These are phyloP conservation scores for Semotilus atromaculatus DNA, from an alignment of 2,797 vertebrate genomes.

Conservation along the genomic window DNA sequence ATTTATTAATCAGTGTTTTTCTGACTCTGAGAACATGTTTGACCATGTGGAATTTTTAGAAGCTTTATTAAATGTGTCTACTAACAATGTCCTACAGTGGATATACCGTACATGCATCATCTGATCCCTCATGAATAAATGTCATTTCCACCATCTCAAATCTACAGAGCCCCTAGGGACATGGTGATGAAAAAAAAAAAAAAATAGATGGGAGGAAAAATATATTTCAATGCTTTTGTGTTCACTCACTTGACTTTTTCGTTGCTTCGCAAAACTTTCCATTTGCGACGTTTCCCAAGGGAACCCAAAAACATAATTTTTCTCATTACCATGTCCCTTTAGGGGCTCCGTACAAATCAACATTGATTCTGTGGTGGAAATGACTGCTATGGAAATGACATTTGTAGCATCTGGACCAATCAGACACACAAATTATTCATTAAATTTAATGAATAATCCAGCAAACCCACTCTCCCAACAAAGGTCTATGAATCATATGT, in stretches of 20 bases:
- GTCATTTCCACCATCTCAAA: neutral
- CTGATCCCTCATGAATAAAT: conserved; percentile 6
- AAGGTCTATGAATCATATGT: no score
- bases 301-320: neutral
- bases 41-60: neutral
- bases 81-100: neutral
- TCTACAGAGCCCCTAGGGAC: neutral
- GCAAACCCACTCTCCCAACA: no score
- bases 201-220: neutral
- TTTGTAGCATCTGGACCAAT: neutral
- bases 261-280: neutral
- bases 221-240: neutral
- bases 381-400: neutral
- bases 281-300: no score
- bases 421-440: no score
- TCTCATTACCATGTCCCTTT: neutral
- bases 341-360: neutral
- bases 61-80: neutral
- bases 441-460: no score
- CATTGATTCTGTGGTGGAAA: neutral
- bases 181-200: neutral
- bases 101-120: neutral
- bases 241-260: neutral
- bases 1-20: conserved; percentile 10
- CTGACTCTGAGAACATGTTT: neutral